Evolutionary conservation across 2,888 invertebrate genomes (phyloP).

Genomic region (Hypomecis atomaria): DNA sequence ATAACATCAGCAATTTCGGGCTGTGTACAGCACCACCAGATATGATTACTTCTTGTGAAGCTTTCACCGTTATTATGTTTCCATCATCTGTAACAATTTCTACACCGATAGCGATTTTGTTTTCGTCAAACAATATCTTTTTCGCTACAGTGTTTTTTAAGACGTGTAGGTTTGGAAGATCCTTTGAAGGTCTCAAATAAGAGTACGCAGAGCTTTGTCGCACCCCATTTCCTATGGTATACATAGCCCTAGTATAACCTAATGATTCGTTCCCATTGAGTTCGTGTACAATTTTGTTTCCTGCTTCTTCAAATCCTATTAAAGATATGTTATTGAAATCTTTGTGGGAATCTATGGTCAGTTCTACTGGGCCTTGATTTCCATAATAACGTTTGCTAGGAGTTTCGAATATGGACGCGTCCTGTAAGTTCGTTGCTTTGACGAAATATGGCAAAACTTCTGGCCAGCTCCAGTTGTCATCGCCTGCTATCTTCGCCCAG

Average conservation of each 20-base stretch:
- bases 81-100: constrained; percentile 38
- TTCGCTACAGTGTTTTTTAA: constrained; percentile 52
- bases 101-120: constrained; percentile 55
- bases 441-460: constrained; percentile 53
- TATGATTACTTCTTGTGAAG: constrained; percentile 56
- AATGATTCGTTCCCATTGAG: constrained; percentile 54
- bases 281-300: constrained; percentile 58
- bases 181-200: constrained; percentile 47
- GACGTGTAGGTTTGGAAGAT: constrained; percentile 50
- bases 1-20: constrained; percentile 58
- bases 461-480: constrained; percentile 52
- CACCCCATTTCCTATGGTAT: constrained; percentile 40
- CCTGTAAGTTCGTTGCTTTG: constrained; percentile 53
- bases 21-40: constrained; percentile 57
- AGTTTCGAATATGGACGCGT: constrained; percentile 39
- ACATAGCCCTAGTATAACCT: constrained; percentile 51
- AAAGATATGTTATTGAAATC: constrained; percentile 43
- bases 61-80: constrained; percentile 42
- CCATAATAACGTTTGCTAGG: constrained; percentile 45
- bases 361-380: constrained; percentile 44
- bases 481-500: constrained; percentile 51
- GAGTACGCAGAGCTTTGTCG: constrained; percentile 52
- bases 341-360: constrained; percentile 48
- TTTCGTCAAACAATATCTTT: constrained; percentile 52
- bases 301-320: constrained; percentile 65